Percentiles rank a stretch among this genome's conserved stretches.
Evolutionary conservation across 2,888 invertebrate genomes (phyloP).

Genomic region (Brachyptera putata): DNA sequence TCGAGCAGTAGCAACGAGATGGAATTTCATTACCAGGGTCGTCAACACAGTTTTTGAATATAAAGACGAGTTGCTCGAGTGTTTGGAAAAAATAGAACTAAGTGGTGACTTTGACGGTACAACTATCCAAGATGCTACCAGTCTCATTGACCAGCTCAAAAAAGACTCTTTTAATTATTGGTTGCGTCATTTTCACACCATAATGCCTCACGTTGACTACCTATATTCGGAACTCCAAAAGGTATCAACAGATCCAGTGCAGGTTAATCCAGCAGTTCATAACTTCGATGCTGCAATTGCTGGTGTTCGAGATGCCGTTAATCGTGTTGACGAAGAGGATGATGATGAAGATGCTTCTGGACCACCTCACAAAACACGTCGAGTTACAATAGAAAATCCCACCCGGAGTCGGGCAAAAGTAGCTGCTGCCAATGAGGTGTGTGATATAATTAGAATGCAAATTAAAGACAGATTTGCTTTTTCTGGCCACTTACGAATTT

Average conservation of each 20-base stretch:
- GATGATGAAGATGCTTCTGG: background rate
- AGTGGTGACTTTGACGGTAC: conserved; percentile 3
- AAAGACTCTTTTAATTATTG: conserved; percentile 35
- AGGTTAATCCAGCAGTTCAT: conserved; percentile 24
- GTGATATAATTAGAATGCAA: too few relatives aligned
- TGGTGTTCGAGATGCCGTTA: conserved; percentile 24
- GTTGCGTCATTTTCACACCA: conserved; percentile 36
- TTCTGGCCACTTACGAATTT: too few relatives aligned
- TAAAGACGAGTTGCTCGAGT: conserved; percentile 34
- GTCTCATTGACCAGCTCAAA: background rate
- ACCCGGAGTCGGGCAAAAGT: too few relatives aligned
- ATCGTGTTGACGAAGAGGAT: conserved; percentile 7
- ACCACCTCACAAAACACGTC: too few relatives aligned
- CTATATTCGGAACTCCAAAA: conserved; percentile 35
- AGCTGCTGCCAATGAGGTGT: too few relatives aligned
- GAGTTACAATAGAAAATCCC: too few relatives aligned
- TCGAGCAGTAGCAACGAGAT: conserved; percentile 27
- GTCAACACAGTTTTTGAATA: conserved; percentile 34
- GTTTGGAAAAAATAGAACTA: conserved; percentile 35
- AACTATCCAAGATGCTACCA: conserved; percentile 21
- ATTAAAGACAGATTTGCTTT: too few relatives aligned
- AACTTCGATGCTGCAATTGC: conserved; percentile 27
- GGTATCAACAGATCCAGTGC: conserved; percentile 16
- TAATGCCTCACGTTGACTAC: conserved; percentile 37
- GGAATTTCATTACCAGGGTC: conserved; percentile 32